Conservation (phyloP, 2,888 invertebrate species). For the Pterostichus niger region DNA sequence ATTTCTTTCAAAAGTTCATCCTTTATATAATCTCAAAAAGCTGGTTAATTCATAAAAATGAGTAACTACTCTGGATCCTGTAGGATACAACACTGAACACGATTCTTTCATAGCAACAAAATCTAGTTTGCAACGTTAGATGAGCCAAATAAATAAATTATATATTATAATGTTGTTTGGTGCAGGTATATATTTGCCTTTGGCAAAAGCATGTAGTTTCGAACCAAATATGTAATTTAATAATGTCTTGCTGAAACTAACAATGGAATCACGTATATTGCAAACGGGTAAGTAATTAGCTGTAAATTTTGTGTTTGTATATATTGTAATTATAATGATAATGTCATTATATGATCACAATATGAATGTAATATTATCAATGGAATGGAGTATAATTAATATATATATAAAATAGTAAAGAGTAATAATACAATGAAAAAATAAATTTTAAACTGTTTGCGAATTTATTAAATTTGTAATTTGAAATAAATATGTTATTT, state of each 20-base stretch:
- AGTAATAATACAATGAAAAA: not conserved
- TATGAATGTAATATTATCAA: not conserved
- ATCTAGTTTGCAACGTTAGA: no score
- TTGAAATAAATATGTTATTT: conserved; percentile 13
- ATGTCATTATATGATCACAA: not conserved
- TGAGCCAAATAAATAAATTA: no score
- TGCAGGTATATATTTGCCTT: not conserved
- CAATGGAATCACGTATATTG: not conserved
- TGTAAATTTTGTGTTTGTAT: not conserved
- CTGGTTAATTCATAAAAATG: no score
- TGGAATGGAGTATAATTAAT: not conserved
- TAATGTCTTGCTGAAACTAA: no score
- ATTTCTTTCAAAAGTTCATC: no score
- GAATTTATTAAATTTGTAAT: not conserved
- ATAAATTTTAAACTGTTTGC: not conserved
- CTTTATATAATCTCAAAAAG: no score
- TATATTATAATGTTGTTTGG: no score
- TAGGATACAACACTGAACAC: no score
- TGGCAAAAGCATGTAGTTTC: not conserved
- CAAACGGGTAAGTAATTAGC: not conserved
- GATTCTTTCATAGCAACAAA: no score
- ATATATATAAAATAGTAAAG: not conserved
- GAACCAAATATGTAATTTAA: no score
- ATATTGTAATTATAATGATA: not conserved
- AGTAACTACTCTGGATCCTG: no score